These are phyloP conservation scores for Adrianichthys oophorus DNA, from an alignment of 2,797 vertebrate genomes.

Conservation along the genomic window DNA sequence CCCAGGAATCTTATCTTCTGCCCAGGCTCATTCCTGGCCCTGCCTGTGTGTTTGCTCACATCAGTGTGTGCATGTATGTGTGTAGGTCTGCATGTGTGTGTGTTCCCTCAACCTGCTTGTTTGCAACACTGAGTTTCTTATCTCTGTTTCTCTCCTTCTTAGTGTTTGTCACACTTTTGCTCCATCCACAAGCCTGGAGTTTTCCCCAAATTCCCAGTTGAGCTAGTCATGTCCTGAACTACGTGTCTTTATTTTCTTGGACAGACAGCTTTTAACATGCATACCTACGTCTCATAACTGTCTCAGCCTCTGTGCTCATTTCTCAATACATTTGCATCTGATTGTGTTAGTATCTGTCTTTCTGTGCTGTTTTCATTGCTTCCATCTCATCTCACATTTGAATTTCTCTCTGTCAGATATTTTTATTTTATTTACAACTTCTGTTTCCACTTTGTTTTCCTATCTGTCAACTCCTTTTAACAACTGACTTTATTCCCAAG, in stretches of 20 bases:
- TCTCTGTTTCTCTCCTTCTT: slow-evolving; percentile 11
- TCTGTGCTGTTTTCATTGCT: slow-evolving; percentile 45
- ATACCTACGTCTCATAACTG: slow-evolving; percentile 13
- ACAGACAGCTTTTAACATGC: slow-evolving; percentile 21
- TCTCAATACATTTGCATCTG: slow-evolving; percentile 21
- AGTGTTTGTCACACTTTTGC: slow-evolving; percentile 14
- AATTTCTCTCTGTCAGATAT: slow-evolving; percentile 34
- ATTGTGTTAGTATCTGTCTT: slow-evolving; percentile 18
- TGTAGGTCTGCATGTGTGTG: slow-evolving; percentile 26
- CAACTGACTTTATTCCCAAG: slow-evolving; percentile 13
- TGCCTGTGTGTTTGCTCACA: slow-evolving; percentile 38
- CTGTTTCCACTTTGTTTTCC: slow-evolving; percentile 20
- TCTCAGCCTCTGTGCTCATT: slow-evolving; percentile 35
- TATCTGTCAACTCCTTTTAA: slow-evolving; percentile 32
- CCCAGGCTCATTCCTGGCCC: slow-evolving; percentile 70
- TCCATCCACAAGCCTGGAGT: slow-evolving; percentile 21
- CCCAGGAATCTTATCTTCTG: slow-evolving; percentile 83
- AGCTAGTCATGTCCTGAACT: slow-evolving; percentile 21
- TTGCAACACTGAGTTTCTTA: slow-evolving; percentile 13
- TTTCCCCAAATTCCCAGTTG: slow-evolving; percentile 24
- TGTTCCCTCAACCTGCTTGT: slow-evolving; percentile 30
- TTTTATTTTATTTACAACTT: not conserved
- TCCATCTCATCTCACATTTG: slow-evolving; percentile 42
- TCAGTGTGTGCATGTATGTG: slow-evolving; percentile 16
- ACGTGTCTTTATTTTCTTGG: slow-evolving; percentile 26